Percentiles rank a stretch among this genome's conserved stretches.
phyloP scores from a whole-genome alignment of 2,888 invertebrate species.

The Frankliniella intonsa region DNA sequence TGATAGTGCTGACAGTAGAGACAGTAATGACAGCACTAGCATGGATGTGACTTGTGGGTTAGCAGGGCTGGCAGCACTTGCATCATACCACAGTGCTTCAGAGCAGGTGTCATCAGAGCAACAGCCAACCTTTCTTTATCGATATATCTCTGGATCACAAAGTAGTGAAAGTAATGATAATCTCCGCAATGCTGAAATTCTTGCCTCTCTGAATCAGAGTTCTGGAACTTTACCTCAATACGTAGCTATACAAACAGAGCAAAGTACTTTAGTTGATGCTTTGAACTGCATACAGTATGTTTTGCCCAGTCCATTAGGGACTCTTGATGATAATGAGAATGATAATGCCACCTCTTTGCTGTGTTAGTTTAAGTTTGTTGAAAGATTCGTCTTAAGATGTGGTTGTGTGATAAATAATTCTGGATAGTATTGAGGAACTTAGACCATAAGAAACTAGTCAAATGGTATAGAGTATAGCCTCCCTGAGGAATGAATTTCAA shows the following conservation, averaged over 20 bases:
- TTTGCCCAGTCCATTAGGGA: neutral
- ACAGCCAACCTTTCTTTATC: neutral
- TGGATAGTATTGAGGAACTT: neutral
- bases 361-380: neutral
- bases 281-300: neutral
- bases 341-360: neutral
- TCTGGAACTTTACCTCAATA: neutral
- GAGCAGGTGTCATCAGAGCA: neutral
- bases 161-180: neutral
- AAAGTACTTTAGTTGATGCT: neutral
- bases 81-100: neutral
- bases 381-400: neutral
- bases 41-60: neutral
- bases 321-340: neutral
- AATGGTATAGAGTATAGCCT: too few species aligned
- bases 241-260: neutral
- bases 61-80: neutral
- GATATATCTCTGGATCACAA: neutral
- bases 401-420: neutral
- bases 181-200: neutral
- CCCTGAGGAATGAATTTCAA: too few species aligned
- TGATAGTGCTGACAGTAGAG: neutral
- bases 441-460: too few species aligned
- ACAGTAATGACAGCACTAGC: neutral
- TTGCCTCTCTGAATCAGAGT: neutral